Percentiles rank a stretch among this genome's conserved stretches.
Evolutionary conservation across 1,140 invertebrate genomes (phyloP).

Genomic region (Saccostrea echinata): DNA sequence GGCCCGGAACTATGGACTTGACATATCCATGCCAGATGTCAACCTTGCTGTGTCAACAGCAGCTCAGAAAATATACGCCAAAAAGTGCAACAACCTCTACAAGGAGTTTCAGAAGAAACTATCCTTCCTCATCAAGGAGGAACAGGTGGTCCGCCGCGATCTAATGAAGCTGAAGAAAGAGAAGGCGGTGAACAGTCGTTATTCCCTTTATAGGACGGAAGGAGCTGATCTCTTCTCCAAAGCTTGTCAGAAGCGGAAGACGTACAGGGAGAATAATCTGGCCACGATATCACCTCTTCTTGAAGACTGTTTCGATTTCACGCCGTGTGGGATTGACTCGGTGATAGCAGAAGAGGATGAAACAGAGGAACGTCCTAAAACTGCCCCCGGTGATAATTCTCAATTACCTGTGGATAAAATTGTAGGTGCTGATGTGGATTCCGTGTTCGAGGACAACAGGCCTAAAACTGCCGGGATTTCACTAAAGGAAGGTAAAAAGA

Average conservation of each 20-base stretch:
- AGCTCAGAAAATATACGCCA: slow-evolving; percentile 44
- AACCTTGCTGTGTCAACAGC: slow-evolving; percentile 45
- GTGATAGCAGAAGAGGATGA: slow-evolving; percentile 53
- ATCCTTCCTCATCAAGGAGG: slow-evolving; percentile 50
- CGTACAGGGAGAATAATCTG: slow-evolving; percentile 48
- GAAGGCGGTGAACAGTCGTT: slow-evolving; percentile 47
- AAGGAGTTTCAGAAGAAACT: slow-evolving; percentile 56
- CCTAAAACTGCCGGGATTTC: background rate
- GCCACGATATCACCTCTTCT: slow-evolving; percentile 41
- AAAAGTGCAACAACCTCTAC: slow-evolving; percentile 43
- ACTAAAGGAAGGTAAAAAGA: background rate
- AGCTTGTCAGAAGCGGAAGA: slow-evolving; percentile 47
- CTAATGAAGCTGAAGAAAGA: slow-evolving; percentile 48
- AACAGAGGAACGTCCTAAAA: slow-evolving; percentile 41
- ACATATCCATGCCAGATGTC: slow-evolving; percentile 52
- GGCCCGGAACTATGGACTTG: slow-evolving; percentile 57
- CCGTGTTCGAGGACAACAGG: background rate
- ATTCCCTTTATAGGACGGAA: slow-evolving; percentile 50
- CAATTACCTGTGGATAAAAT: background rate
- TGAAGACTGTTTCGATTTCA: slow-evolving; percentile 49
- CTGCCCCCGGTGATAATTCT: slow-evolving; percentile 29
- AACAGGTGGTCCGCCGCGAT: slow-evolving; percentile 42
- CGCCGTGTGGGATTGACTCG: slow-evolving; percentile 53
- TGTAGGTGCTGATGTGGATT: background rate
- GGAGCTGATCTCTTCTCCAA: slow-evolving; percentile 54